Base-by-base conservation (phyloP, 1,140 invertebrate species). In the Daktulosphaira vitifoliae region DNA sequence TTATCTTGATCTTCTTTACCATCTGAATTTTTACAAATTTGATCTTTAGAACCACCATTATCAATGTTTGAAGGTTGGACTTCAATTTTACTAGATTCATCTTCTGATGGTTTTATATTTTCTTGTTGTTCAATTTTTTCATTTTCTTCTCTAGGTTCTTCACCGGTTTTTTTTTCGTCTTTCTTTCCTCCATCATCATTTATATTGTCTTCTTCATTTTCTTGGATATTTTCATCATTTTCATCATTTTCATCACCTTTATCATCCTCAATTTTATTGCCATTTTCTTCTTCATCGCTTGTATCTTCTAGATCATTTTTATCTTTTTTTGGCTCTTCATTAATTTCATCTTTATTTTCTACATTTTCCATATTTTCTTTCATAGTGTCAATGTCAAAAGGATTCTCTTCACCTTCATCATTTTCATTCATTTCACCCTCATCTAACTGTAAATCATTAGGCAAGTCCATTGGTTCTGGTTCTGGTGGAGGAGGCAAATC, bases 401-500 rank as follows among this genome's bases (percentile, higher is more conserved):
- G 87, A 81, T 90, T 87, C 71, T 89, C 83, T 42, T 80, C 79
- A 54, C 78, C 76, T 29, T 78, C 75, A 16, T 76, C 72, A 38
- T 78, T 73, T 15, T 80, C 75, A 48, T 80, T 77, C 22, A 76
- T 80, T 67, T 86, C 81, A n/a, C 82, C 83, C 50, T 86, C 85
- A 72, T 94, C 90, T 3, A 93, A 74, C 72, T 92, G 83, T 46
- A 90, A 74, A 77, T 92, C 86, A 52, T 95, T 90, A 6, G 90
- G 89, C 65, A 96, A 73, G 71, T 96, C 90, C 72, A 95, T 81
- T 18, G 85, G 80, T 76, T 94, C 89, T 6, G 89, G 83, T 72
- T 92, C 88, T 1, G 84, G 84, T 44, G 83, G 78, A 67, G 84
- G 81, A 70, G 84, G 4, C n/a, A 59, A 53, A 16, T 76, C 70